Conservation (phyloP, 1,140 invertebrate genomes). For the Dufourea novaeangliae region DNA sequence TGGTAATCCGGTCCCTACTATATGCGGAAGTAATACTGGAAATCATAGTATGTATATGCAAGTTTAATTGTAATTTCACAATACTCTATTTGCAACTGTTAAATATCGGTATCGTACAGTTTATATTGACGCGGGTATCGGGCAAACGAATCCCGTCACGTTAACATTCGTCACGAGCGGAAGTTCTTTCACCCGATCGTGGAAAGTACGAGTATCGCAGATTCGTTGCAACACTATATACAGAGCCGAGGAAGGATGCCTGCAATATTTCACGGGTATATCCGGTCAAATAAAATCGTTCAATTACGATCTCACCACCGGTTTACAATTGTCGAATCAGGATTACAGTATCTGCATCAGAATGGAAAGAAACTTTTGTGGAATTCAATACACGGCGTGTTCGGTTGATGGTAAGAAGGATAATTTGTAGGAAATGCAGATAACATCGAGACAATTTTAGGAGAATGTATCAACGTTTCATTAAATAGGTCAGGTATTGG, state of each 20-base stretch:
- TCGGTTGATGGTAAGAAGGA: constrained; percentile 81
- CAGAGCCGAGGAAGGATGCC: constrained; percentile 91
- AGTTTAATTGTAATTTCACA: constrained; percentile 3
- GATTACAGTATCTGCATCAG: constrained; percentile 93
- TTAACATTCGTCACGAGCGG: constrained; percentile 91
- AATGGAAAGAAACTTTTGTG: constrained; percentile 93
- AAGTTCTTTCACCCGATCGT: constrained; percentile 86
- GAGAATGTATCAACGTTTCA: not conserved
- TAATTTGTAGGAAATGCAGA: not conserved
- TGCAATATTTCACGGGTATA: constrained; percentile 91
- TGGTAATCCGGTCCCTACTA: constrained; percentile 89
- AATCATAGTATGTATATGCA: constrained; percentile 87
- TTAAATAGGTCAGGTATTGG: constrained; percentile 15
- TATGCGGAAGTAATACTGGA: constrained; percentile 91
- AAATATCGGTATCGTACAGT: constrained; percentile 82
- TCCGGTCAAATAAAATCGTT: constrained; percentile 90
- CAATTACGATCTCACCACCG: constrained; percentile 89
- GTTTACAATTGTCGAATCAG: constrained; percentile 93
- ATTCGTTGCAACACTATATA: constrained; percentile 89
- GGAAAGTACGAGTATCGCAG: constrained; percentile 91
- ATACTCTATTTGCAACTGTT: not conserved
- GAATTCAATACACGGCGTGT: constrained; percentile 91
- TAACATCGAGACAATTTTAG: not conserved
- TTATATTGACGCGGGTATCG: constrained; percentile 90
- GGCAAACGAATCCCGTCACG: constrained; percentile 88